Conservation (phyloP, 35 echinoderm and acorn worm genomes). For the Lytechinus variegatus region DNA sequence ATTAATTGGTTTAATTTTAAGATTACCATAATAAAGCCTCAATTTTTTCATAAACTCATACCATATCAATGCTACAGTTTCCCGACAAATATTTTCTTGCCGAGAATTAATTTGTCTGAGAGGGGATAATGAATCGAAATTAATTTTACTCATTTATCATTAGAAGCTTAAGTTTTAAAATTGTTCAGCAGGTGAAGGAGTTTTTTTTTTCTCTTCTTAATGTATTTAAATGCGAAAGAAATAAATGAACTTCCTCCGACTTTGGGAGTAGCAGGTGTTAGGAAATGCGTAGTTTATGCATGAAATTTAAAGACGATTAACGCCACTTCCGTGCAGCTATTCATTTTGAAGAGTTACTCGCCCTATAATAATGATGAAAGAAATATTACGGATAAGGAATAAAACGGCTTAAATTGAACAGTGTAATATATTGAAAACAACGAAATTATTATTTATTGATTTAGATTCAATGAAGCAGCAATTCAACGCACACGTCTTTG, state of each 20-base stretch:
- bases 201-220: too few relatives aligned
- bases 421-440: background rate
- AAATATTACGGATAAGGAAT: background rate
- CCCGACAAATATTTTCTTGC: too few relatives aligned
- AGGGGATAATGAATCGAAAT: background rate
- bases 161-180: background rate
- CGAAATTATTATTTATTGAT: background rate
- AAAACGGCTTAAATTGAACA: background rate
- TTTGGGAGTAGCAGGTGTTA: background rate
- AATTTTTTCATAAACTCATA: too few relatives aligned
- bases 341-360: background rate
- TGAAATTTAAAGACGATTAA: background rate
- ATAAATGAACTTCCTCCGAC: background rate
- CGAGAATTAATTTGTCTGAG: background rate
- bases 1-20: too few relatives aligned
- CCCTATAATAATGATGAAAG: background rate
- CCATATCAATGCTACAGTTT: too few relatives aligned
- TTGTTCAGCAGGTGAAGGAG: background rate
- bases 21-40: too few relatives aligned
- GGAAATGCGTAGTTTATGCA: background rate
- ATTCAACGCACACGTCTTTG: too few relatives aligned
- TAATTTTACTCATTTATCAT: background rate
- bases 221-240: background rate
- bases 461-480: background rate
- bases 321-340: background rate